These are phyloP conservation scores for Leptoclinus maculatus DNA, from an alignment of 2,797 vertebrate species.

Conservation along the genomic window DNA sequence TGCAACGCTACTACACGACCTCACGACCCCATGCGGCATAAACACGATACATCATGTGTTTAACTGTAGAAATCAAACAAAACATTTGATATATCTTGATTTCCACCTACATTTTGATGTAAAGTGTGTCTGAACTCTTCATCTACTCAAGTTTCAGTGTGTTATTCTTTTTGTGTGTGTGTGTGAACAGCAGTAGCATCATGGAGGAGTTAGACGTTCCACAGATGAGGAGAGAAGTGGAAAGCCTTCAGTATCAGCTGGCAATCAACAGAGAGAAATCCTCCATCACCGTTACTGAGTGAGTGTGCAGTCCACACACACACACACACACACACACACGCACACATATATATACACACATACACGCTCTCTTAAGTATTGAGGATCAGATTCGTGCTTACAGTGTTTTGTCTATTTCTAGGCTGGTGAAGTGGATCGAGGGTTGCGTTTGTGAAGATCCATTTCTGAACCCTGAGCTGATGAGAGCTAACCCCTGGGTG, in stretches of 20 bases:
- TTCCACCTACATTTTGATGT: neutral
- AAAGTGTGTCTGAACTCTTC: neutral
- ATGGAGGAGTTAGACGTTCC: slow-evolving; percentile 96
- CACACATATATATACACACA: neutral
- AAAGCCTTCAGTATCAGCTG: slow-evolving; percentile 96
- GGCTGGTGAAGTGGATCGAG: slow-evolving; percentile 96
- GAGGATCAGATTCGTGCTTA: neutral
- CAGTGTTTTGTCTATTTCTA: slow-evolving; percentile 48
- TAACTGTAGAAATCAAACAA: neutral
- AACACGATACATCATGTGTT: neutral
- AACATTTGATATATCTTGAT: neutral
- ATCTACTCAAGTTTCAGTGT: neutral
- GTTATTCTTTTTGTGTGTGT: neutral
- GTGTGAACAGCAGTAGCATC: slow-evolving; percentile 50
- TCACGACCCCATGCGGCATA: neutral
- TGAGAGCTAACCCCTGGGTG: slow-evolving; percentile 98
- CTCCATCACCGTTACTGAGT: slow-evolving; percentile 95
- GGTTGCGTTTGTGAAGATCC: slow-evolving; percentile 93
- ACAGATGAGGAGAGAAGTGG: slow-evolving; percentile 96
- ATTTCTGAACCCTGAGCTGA: slow-evolving; percentile 94
- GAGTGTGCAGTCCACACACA: slow-evolving; percentile 67
- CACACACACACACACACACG: neutral
- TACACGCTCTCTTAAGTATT: neutral
- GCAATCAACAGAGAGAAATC: slow-evolving; percentile 93
- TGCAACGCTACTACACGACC: neutral